Percentiles rank a stretch among this genome's conserved stretches.
Evolutionary conservation across 2,888 invertebrate species (phyloP).

Genomic region (Leucophenga maculata): DNA sequence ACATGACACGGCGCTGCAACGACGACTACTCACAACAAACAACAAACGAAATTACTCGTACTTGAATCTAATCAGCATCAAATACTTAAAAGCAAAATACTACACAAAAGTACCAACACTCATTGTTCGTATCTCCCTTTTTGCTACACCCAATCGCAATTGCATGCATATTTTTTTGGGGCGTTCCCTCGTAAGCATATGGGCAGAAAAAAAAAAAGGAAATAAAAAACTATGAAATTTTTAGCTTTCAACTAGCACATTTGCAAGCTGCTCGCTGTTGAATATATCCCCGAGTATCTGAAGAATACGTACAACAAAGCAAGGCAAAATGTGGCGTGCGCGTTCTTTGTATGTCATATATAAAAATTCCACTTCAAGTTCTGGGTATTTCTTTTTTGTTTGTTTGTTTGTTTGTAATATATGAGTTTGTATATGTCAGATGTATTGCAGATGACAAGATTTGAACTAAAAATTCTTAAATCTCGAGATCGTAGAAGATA

Average conservation of each 20-base stretch:
- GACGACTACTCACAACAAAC: too few species aligned
- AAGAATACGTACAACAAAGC: too few species aligned
- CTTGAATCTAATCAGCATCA: neutral
- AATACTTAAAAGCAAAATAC: neutral
- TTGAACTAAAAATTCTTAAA: too few species aligned
- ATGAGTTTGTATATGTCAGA: too few species aligned
- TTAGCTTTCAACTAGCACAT: neutral
- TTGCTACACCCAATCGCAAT: neutral
- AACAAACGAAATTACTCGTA: too few species aligned
- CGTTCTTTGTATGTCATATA: too few species aligned
- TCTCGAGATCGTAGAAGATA: too few species aligned
- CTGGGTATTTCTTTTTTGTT: neutral
- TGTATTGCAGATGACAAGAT: neutral
- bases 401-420: neutral
- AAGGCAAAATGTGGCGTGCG: too few species aligned
- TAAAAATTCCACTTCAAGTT: neutral
- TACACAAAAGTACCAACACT: neutral
- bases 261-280: too few species aligned
- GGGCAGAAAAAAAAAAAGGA: neutral
- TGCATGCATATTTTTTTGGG: constrained; percentile 1
- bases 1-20: too few species aligned
- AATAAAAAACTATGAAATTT: neutral
- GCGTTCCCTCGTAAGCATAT: constrained; percentile 2
- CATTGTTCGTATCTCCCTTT: neutral
- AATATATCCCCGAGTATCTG: too few species aligned